phyloP scores from a whole-genome alignment of 2,113 vertebrate genomes.

The Chaetura pelagica region DNA sequence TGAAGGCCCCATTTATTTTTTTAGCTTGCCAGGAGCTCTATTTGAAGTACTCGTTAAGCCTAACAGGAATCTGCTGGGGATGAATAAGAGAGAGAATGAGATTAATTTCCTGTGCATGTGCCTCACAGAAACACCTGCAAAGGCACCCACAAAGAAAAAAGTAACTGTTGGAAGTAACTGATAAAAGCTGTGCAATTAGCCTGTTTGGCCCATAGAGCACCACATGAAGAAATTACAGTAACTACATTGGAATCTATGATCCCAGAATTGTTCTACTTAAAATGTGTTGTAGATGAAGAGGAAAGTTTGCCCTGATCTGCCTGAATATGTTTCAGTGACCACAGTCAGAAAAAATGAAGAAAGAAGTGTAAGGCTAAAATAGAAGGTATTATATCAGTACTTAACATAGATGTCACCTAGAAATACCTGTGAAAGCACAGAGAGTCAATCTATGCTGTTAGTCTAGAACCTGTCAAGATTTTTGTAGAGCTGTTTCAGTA shows the following conservation, averaged over 20 bases:
- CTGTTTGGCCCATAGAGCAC: background rate
- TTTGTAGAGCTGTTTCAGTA: background rate
- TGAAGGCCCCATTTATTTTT: background rate
- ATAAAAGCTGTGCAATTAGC: background rate
- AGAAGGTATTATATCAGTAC: background rate
- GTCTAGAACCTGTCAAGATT: background rate
- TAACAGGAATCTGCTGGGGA: background rate
- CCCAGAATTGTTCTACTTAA: background rate
- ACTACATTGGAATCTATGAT: background rate
- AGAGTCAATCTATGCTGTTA: background rate
- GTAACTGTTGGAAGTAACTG: background rate
- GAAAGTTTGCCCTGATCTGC: background rate
- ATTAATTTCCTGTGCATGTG: background rate
- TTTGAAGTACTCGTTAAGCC: background rate
- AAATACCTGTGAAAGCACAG: background rate
- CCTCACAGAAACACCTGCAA: background rate
- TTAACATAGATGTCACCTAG: background rate
- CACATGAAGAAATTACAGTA: background rate
- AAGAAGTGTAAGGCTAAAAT: background rate
- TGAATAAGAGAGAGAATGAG: background rate
- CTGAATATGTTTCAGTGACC: background rate
- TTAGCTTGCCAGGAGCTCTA: background rate
- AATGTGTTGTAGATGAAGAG: background rate
- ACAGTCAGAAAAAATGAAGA: background rate
- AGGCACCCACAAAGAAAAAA: background rate